phyloP scores from a whole-genome alignment of 2,113 vertebrate species.

The Trinectes maculatus region DNA sequence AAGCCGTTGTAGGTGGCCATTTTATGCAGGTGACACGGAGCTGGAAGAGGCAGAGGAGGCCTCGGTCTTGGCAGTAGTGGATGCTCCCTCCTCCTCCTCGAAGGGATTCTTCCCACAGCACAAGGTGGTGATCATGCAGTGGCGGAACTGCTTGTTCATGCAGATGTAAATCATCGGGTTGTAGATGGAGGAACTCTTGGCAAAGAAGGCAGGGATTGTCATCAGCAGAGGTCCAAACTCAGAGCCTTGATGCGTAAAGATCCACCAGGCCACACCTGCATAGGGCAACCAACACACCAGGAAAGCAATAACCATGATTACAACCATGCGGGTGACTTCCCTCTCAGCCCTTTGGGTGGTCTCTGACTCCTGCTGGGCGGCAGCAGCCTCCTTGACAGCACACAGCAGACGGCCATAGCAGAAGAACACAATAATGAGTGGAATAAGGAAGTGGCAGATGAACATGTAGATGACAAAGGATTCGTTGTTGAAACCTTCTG shows the following conservation, averaged over 20 bases:
- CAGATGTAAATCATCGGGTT: conserved; percentile 96
- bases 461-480: conserved; percentile 99
- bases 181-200: conserved; percentile 91
- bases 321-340: conserved; percentile 96
- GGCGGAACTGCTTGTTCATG: conserved; percentile 99
- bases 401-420: conserved; percentile 97
- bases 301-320: conserved; percentile 93
- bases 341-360: conserved; percentile 98
- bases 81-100: conserved; percentile 88
- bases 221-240: conserved; percentile 94
- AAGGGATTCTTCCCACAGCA: conserved; percentile 97
- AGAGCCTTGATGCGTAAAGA: conserved; percentile 92
- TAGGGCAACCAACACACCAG: conserved; percentile 92
- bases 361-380: conserved; percentile 96
- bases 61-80: conserved; percentile 92
- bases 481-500: conserved; percentile 90
- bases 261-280: conserved; percentile 87
- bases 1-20: conserved; percentile 20
- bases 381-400: conserved; percentile 95
- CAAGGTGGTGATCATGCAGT: conserved; percentile 97
- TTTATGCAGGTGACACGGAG: conserved; percentile 94
- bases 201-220: conserved; percentile 95
- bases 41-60: conserved; percentile 91
- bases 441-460: conserved; percentile 86
- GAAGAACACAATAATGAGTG: conserved; percentile 86